Evolutionary conservation across 2,113 vertebrate genomes (phyloP), one percentile per base, ranked within the genome.

Genomic region (Rhea pennata): DNA sequence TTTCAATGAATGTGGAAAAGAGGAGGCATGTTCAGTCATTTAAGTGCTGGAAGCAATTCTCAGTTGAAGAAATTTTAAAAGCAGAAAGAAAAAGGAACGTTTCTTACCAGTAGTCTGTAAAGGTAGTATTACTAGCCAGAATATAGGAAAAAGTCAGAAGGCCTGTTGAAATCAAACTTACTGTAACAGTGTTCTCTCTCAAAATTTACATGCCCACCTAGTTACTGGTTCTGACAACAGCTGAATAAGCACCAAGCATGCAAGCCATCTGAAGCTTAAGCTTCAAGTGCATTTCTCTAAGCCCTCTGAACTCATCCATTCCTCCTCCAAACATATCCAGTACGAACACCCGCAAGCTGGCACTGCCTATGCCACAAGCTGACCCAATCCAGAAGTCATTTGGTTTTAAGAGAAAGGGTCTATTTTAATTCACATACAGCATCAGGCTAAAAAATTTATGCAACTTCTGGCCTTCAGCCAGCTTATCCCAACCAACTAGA

Each of bases 371-470:
- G 23, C 15, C 19, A n/a, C 24, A 29, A 24, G 48, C 31, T 54
- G 39, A 53, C 29, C 23, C n/a, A 19, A 10, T 27, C 36, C 17
- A n/a, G 39, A 9, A 54, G 6, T 19, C 17, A 26, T 20, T 42
- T 14, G 8, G 21, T 33, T 9, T 46, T 4, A 2, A 23, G 14
- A 16, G 3, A 9, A 58, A 14, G 29, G 54, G 15, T 31, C 7
- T 31, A 14, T 6, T 19, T 19, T 44, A 10, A 44, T 42, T 14
- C 48, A 64, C 14, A 14, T 14, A 3, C 9, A n/a, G 29, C 29
- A 53, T 6, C 2, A 0, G 9, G 17, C 17, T 1, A 21, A 4
- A 11, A 15, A 2, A 1, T 27, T 6, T 8, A 3, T 5, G 22
- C 17, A 54, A 48, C 24, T 54, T 36, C 48, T 64, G 24, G 11